Conservation (phyloP, 2,113 vertebrate genomes). For the Camelus dromedarius region DNA sequence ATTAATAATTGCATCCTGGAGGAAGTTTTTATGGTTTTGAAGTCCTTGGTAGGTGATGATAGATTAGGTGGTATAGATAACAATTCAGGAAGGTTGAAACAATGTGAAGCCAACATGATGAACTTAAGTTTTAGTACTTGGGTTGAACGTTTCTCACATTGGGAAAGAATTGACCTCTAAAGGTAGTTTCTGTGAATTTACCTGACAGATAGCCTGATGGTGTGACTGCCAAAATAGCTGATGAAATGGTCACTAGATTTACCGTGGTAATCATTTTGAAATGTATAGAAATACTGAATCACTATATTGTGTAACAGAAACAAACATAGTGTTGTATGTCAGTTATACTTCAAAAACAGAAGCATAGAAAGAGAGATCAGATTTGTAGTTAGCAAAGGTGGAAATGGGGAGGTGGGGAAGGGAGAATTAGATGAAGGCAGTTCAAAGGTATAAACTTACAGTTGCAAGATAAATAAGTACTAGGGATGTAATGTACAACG, state of each 20-base stretch:
- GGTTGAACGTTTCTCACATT: background rate
- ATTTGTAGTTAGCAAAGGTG: too few species aligned
- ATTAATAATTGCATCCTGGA: conserved; percentile 37
- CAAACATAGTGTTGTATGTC: background rate
- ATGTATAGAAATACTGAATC: background rate
- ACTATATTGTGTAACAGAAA: background rate
- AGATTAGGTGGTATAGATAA: background rate
- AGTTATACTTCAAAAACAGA: background rate
- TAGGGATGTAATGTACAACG: background rate
- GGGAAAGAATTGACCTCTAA: background rate
- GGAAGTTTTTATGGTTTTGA: background rate
- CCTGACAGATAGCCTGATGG: background rate
- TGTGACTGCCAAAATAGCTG: background rate
- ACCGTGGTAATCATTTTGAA: background rate
- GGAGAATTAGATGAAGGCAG: background rate
- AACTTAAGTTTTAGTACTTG: background rate
- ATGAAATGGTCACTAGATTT: background rate
- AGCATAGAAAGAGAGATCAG: background rate
- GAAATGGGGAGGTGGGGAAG: too few species aligned
- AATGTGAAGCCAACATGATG: conserved; percentile 32
- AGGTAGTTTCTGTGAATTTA: background rate
- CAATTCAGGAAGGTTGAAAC: background rate
- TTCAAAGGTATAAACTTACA: background rate
- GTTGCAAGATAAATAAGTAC: background rate
- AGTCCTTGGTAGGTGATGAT: conserved; percentile 18